A percentile compares a stretch with the other conserved stretches of the same genome.
Evolutionary conservation across 2,888 invertebrate species (phyloP).

Genomic region (Hirtodrosophila cameraria): DNA sequence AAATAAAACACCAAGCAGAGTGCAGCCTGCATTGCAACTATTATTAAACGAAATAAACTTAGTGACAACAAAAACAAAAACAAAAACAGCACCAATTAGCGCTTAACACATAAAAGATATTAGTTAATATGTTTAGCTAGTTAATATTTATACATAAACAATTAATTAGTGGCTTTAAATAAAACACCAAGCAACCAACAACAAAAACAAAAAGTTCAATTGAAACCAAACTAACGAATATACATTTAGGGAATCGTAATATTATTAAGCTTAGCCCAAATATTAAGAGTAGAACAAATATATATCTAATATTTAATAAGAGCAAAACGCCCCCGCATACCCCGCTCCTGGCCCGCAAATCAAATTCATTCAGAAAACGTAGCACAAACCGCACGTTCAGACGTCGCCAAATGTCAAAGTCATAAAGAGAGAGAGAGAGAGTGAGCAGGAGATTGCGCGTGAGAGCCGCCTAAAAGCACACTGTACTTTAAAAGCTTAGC

Average conservation of each 20-base stretch:
- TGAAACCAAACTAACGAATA: slow-evolving; percentile 73
- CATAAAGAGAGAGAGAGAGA: slow-evolving; percentile 55
- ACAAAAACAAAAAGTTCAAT: slow-evolving; percentile 51
- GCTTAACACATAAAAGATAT: slow-evolving; percentile 46
- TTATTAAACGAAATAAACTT: slow-evolving; percentile 35
- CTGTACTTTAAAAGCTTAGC: slow-evolving; percentile 29
- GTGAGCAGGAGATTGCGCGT: slow-evolving; percentile 7
- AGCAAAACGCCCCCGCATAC: slow-evolving; percentile 37
- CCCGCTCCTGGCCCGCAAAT: slow-evolving; percentile 42
- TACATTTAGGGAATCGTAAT: slow-evolving; percentile 78
- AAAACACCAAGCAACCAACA: slow-evolving; percentile 78
- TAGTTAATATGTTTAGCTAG: slow-evolving; percentile 73
- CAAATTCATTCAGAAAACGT: slow-evolving; percentile 77
- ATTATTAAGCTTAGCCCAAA: slow-evolving; percentile 51
- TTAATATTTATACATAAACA: slow-evolving; percentile 64
- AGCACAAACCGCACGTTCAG: slow-evolving; percentile 69
- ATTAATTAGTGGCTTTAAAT: slow-evolving; percentile 80
- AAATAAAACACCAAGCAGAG: slow-evolving; percentile 68
- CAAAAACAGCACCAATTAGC: slow-evolving; percentile 73
- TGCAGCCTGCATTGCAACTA: slow-evolving; percentile 16
- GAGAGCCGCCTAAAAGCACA: slow-evolving; percentile 53
- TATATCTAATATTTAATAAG: slow-evolving; percentile 37
- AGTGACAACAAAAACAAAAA: too few species aligned
- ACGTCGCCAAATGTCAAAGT: slow-evolving; percentile 72
- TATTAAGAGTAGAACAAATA: slow-evolving; percentile 47